Percentiles rank a stretch among this genome's conserved stretches.
These are phyloP conservation scores for Thamnaconus septentrionalis DNA, from an alignment of 2,113 vertebrate species.

Conservation along the genomic window DNA sequence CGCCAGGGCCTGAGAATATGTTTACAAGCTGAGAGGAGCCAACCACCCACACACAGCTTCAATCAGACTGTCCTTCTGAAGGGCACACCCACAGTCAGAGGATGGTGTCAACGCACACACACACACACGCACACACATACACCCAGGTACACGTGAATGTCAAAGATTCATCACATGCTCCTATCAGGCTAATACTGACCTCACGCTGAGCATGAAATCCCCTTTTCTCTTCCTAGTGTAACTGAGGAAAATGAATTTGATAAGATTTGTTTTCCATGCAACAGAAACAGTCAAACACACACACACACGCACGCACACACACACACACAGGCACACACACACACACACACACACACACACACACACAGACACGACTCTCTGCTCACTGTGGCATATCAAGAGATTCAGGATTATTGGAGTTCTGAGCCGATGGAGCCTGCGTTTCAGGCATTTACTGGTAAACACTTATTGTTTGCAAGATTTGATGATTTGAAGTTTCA, in stretches of 20 bases:
- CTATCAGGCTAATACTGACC: constrained; percentile 39
- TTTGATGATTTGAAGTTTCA: not conserved
- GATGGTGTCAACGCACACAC: constrained; percentile 24
- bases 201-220: constrained; percentile 42
- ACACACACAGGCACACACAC: constrained; percentile 9
- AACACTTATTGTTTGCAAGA: too few relatives aligned
- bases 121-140: not conserved
- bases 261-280: constrained; percentile 33
- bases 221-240: constrained; percentile 26
- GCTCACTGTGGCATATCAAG: too few relatives aligned
- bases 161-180: constrained; percentile 25
- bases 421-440: too few relatives aligned
- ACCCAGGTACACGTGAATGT: not conserved
- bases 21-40: constrained; percentile 37
- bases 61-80: constrained; percentile 51
- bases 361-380: constrained; percentile 8
- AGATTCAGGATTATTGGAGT: too few relatives aligned
- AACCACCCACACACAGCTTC: constrained; percentile 46
- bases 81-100: constrained; percentile 29
- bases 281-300: too few relatives aligned
- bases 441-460: constrained; percentile 1
- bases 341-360: not conserved
- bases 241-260: constrained; percentile 49
- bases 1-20: constrained; percentile 15
- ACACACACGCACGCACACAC: constrained; percentile 9